Percentiles rank a stretch among this genome's conserved stretches.
These are phyloP conservation scores for Heliopora coerulea DNA, from an alignment of 92 coral and sea anemone genomes.

Conservation along the genomic window DNA sequence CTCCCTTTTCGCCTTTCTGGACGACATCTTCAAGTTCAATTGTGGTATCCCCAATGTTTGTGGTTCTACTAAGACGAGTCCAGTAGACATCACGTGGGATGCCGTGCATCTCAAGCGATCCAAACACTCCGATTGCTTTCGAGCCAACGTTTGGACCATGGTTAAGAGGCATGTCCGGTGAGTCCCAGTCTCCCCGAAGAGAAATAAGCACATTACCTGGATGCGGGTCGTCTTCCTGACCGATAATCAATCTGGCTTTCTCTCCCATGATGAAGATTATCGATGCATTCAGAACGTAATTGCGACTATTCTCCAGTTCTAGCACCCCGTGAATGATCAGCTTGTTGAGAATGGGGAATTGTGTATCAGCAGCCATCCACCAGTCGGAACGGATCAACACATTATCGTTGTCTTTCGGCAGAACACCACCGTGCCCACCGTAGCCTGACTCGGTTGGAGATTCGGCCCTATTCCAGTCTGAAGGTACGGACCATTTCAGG, in stretches of 20 bases:
- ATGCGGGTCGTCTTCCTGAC: conserved; percentile 82
- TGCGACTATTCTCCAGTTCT: conserved; percentile 72
- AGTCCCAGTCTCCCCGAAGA: conserved; percentile 73
- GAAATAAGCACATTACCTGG: conserved; percentile 65
- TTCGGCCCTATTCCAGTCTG: conserved; percentile 70
- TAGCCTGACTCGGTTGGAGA: conserved; percentile 60
- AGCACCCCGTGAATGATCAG: conserved; percentile 76
- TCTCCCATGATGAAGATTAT: conserved; percentile 66
- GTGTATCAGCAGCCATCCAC: conserved; percentile 90
- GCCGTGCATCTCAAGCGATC: conserved; percentile 79
- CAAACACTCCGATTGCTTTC: conserved; percentile 73
- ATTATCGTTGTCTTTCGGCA: conserved; percentile 76
- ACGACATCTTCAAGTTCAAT: conserved; percentile 49
- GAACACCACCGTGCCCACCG: conserved; percentile 76
- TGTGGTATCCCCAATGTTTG: conserved; percentile 54
- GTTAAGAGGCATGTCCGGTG: conserved; percentile 78
- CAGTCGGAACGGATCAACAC: conserved; percentile 70
- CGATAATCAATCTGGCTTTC: conserved; percentile 72
- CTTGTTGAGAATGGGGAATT: conserved; percentile 61
- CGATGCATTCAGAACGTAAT: conserved; percentile 77
- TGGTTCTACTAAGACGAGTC: conserved; percentile 72
- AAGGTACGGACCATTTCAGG: conserved; percentile 83
- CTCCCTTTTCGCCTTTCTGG: conserved; percentile 43
- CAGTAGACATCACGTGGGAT: conserved; percentile 72
- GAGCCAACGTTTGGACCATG: conserved; percentile 79